phyloP scores from a whole-genome alignment of 2,113 vertebrate species.

The Grallaria varia region DNA sequence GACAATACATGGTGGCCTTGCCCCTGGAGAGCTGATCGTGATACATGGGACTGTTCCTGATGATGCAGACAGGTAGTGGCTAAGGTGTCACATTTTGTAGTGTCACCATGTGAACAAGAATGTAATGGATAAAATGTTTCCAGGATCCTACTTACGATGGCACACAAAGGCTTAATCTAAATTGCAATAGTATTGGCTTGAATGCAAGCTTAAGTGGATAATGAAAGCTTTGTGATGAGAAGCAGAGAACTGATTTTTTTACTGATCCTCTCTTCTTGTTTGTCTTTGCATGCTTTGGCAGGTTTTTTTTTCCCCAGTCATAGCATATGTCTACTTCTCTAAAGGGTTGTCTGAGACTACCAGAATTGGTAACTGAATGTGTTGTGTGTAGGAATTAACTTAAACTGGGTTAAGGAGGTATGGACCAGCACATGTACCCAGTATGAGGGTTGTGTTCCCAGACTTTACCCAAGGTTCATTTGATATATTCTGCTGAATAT shows the following conservation, averaged over 20 bases:
- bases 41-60: constrained; percentile 81
- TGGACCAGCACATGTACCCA: neutral
- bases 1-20: constrained; percentile 82
- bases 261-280: neutral
- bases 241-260: neutral
- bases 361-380: neutral
- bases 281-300: neutral
- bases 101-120: neutral
- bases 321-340: neutral
- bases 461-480: neutral
- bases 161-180: neutral
- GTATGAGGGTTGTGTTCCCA: neutral
- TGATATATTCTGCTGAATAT: neutral
- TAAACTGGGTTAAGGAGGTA: neutral
- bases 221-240: neutral
- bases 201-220: neutral
- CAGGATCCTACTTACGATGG: neutral
- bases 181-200: neutral
- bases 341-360: neutral
- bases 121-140: neutral
- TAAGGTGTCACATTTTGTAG: neutral
- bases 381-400: neutral
- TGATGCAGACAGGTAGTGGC: constrained; percentile 82
- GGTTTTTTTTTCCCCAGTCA: neutral
- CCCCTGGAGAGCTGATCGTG: constrained; percentile 83